Evolutionary conservation across 35 echinoderm and acorn worm species (phyloP).

Genomic region (Acanthaster planci): DNA sequence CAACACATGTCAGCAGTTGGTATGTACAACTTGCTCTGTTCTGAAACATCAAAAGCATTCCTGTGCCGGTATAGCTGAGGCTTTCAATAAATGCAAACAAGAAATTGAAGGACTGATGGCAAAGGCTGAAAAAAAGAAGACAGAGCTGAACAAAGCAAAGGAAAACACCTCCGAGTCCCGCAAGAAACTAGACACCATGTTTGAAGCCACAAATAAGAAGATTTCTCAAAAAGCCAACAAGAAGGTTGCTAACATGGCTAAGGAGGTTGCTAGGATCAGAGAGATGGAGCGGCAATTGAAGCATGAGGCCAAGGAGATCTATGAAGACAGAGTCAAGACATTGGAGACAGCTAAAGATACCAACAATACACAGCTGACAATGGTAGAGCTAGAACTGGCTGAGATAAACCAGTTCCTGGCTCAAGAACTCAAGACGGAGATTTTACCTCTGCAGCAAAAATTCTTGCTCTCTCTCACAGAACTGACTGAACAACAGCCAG

Average conservation of each 20-base stretch:
- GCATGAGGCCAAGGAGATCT: slow-evolving; percentile 5
- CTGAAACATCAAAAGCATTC: neutral
- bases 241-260: too few species aligned
- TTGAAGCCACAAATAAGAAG: neutral
- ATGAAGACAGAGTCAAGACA: neutral
- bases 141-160: neutral
- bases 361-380: neutral
- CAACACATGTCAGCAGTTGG: slow-evolving; percentile 11
- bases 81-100: neutral
- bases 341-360: neutral
- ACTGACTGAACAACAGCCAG: neutral
- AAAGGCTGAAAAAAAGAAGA: neutral
- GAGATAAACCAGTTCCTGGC: neutral
- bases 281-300: slow-evolving; percentile 15
- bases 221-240: slow-evolving; percentile 24
- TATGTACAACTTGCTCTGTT: neutral
- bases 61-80: neutral
- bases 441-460: neutral
- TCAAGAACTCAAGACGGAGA: neutral
- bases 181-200: neutral
- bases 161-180: neutral
- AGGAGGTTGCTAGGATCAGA: slow-evolving; percentile 8
- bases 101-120: neutral
- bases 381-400: neutral
- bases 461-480: neutral